A percentile compares a stretch with the other conserved stretches of the same genome.
Evolutionary conservation across 2,797 vertebrate species (phyloP).

Genomic region (Pterois miles): DNA sequence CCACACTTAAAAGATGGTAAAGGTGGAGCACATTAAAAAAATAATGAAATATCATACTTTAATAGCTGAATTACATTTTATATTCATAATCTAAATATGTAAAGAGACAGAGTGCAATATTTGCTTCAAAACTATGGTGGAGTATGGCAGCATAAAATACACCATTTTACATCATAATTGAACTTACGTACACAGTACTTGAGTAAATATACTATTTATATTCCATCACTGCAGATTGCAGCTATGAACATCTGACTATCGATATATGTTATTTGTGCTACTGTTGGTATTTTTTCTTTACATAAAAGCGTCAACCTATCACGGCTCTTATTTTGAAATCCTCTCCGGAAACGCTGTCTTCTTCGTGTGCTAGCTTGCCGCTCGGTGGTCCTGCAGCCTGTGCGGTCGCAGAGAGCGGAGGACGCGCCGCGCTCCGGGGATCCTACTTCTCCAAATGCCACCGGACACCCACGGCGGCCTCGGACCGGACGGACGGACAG

Average conservation of each 20-base stretch:
- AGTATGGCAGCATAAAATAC: too few relatives aligned
- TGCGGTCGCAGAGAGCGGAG: not conserved
- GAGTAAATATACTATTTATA: too few relatives aligned
- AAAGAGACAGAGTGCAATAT: too few relatives aligned
- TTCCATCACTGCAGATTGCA: not conserved
- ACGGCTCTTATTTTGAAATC: conserved; percentile 34
- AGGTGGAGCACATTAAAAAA: too few relatives aligned
- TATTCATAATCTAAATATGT: too few relatives aligned
- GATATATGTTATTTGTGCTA: not conserved
- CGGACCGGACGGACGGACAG: conserved; percentile 30
- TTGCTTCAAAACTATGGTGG: too few relatives aligned
- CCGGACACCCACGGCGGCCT: conserved; percentile 29
- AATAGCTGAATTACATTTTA: too few relatives aligned
- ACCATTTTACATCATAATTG: too few relatives aligned
- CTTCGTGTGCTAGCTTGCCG: fast-evolving
- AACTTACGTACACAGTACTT: too few relatives aligned
- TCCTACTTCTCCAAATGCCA: conserved; percentile 30
- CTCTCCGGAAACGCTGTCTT: fast-evolving
- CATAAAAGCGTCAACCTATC: not conserved
- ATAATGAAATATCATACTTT: too few relatives aligned
- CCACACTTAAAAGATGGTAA: too few relatives aligned
- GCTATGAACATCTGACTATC: not conserved
- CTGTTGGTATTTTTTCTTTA: not conserved
- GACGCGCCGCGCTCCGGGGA: not conserved
- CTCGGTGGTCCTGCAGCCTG: not conserved